A percentile compares a stretch with the other conserved stretches of the same genome.
Evolutionary conservation across 2,797 vertebrate genomes (phyloP).

Genomic region (Cossypha dichroa): DNA sequence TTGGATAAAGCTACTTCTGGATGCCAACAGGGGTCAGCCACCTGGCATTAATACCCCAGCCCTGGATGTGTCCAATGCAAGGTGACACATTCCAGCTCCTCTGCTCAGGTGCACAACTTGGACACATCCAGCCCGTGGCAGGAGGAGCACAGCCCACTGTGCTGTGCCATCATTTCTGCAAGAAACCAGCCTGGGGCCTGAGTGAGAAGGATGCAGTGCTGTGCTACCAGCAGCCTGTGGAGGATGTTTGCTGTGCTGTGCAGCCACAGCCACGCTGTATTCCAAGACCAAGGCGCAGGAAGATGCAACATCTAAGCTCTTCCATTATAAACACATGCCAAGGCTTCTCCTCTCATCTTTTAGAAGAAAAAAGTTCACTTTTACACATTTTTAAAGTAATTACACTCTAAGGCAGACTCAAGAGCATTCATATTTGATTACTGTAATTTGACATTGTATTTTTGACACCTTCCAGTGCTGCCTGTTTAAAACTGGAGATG

Average conservation of each 20-base stretch:
- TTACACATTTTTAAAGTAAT: neutral
- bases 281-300: neutral
- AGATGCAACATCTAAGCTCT: neutral
- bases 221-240: neutral
- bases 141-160: neutral
- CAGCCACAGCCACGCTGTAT: neutral
- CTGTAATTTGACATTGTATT: neutral
- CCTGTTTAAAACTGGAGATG: neutral
- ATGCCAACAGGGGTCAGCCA: neutral
- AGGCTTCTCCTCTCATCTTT: neutral
- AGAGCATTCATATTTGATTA: neutral
- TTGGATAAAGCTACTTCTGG: neutral
- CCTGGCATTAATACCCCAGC: fast-evolving
- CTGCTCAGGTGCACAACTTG: neutral
- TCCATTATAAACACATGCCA: neutral
- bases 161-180: neutral
- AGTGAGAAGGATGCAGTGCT: neutral
- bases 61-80: fast-evolving
- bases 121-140: neutral
- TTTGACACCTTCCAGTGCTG: neutral
- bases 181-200: neutral
- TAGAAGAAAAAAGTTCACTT: neutral
- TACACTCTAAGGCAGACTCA: neutral
- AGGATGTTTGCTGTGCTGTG: neutral
- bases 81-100: fast-evolving